A percentile compares a stretch with the other conserved stretches of the same genome.
Evolutionary conservation across 2,888 invertebrate species (phyloP).

Genomic region (Sepioteuthis lessoniana): DNA sequence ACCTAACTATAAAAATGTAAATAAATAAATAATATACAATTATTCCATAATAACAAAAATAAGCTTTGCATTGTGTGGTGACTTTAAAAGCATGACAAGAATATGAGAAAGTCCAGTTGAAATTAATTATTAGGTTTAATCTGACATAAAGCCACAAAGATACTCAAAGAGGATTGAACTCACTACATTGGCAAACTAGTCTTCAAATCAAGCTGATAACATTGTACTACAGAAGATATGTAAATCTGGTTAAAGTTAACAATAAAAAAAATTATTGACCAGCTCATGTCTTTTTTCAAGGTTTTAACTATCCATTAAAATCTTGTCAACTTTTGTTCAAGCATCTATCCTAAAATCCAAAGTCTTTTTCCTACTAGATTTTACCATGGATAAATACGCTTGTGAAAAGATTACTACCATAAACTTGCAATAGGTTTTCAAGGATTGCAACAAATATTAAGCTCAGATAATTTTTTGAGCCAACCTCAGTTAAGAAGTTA

Average conservation of each 20-base stretch:
- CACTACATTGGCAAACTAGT: background rate
- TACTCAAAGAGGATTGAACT: background rate
- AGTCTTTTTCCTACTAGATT: background rate
- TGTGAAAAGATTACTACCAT: no score
- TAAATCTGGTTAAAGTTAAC: background rate
- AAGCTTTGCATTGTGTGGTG: background rate
- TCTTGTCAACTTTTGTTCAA: background rate
- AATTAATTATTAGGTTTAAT: background rate
- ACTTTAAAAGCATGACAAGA: background rate
- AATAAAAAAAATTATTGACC: background rate
- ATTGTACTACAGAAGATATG: background rate
- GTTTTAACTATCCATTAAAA: background rate
- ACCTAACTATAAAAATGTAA: no score
- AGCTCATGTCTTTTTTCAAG: background rate
- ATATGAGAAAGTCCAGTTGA: background rate
- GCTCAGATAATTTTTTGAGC: background rate
- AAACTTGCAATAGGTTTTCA: background rate
- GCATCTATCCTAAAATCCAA: background rate
- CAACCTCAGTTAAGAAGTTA: background rate
- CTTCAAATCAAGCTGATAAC: background rate
- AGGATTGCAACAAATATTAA: background rate
- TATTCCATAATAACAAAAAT: no score
- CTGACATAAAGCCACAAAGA: background rate
- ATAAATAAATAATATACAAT: no score
- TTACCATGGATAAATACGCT: background rate